Evolutionary conservation across 2,797 vertebrate species (phyloP), one percentile per base, ranked within the genome.

Genomic region (Yasuhikotakia modesta): DNA sequence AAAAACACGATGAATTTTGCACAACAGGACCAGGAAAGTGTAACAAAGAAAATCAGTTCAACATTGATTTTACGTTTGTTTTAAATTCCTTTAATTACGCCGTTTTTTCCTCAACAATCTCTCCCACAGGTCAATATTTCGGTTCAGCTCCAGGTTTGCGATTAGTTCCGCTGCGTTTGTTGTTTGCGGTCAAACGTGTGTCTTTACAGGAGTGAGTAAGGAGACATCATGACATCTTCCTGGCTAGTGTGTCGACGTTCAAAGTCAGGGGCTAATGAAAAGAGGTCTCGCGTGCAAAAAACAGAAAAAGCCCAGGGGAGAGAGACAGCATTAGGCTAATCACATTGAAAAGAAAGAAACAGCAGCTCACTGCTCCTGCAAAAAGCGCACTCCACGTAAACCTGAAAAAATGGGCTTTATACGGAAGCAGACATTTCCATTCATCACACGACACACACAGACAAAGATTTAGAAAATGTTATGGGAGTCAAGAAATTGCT

Each of bases 341-440:
- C 50, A 63, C 73, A 73, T 67, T 61, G 70, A 72, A 71, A 73
- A 73, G 4, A 24, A 66, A 52, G 53, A 76, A 76, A 76, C 65
- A 61, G 45, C 72, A n/a, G 63, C 17, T 48, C 2, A 61, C 43
- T 57, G 30, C 27, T 64, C 48, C 21, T 55, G 57, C 5, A 58
- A 75, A 58, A 78, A 60, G 52, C 73, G 60, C 73, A 78, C 73
- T 84, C 65, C 30, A 46, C 50, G 43, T 39, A 19, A 61, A 48
- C 63, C 72, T 79, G 76, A 69, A 79, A 80, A 80, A 82, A 83
- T 60, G n/a, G 64, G 63, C 70, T 64, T 60, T 55, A 76, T 66
- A n/a, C 58, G 63, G 66, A 46, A 30, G 27, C 21, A 52, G 66
- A 53, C 81, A 75, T 79, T 75, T 66, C 67, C 66, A 82, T 82